Base-by-base conservation (phyloP, 37 sponge, comb jelly and placozoan species). In the Ephydatia muelleri region DNA sequence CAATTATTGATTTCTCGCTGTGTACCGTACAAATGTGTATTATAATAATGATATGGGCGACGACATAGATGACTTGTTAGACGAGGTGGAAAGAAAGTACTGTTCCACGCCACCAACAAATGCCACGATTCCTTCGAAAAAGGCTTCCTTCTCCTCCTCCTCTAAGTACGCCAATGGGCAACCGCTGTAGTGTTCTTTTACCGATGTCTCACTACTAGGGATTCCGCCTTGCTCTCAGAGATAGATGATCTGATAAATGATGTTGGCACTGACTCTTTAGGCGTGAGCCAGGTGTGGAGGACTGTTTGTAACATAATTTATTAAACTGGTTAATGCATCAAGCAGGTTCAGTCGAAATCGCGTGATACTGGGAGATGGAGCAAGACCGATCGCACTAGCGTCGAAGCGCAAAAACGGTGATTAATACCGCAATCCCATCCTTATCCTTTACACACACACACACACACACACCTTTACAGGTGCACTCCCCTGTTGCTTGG, bases 51-150 rank as follows among this genome's bases (percentile, higher is more conserved):
- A 2, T 5, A 72, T 72, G 72, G 71, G 48, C 29, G 79, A 79
- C 48, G 80, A 86, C 57, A 32, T 85, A 34, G 77, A 70, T 29
- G 79, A 86, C 28, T 65, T 86, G 12, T 64, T 86, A 72, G 86
- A 86, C 64, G 86, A 86, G 64, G 65, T 86, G 34, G 86, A 86
- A 65, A 27, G 72, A 13, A 49, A 70, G 38, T 77, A 69, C n/a
- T 72, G 35, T 80, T 68, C 39, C 57, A 38, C 22, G 29, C 32
- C 43, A 72, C 36, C 73, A n/a, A 29, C 67, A 22, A 14, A 1
- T 57, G 57, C 16, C 16, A 14, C 57, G 12, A 21, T 57, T 21
- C 57, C 57, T 57, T 21, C 57, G 57, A 57, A 57, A 57, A 57
- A 57, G 57, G 19, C 57, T 57, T 57, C 57, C n/a, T n/a, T n/a